These are phyloP conservation scores for Protobothrops mucrosquamatus DNA, from an alignment of 2,113 vertebrate species.

Conservation along the genomic window DNA sequence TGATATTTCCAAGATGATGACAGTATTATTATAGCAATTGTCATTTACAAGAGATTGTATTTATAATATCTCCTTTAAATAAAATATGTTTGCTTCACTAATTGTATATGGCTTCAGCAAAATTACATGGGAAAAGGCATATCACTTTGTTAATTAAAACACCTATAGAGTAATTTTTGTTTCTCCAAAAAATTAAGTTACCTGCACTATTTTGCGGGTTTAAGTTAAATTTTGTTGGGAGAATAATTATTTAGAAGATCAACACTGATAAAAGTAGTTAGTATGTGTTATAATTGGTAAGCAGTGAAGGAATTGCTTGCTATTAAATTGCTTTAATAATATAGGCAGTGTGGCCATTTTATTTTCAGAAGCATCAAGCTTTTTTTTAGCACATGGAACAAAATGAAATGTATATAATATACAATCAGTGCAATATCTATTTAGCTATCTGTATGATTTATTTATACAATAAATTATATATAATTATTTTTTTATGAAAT, in stretches of 20 bases:
- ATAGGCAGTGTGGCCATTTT: conserved; percentile 12
- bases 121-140: neutral
- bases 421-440: neutral
- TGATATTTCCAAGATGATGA: neutral
- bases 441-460: neutral
- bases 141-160: neutral
- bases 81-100: neutral
- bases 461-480: accelerated
- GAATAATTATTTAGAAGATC: conserved; percentile 48
- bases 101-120: neutral
- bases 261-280: conserved; percentile 24
- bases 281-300: conserved; percentile 14
- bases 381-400: conserved; percentile 19
- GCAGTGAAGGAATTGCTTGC: neutral
- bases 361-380: neutral
- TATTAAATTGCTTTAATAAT: conserved; percentile 29
- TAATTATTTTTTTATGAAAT: conserved; percentile 6
- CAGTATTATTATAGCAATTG: conserved; percentile 4
- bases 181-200: conserved; percentile 37
- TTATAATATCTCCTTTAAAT: neutral
- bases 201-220: conserved; percentile 32
- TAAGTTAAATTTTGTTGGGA: conserved; percentile 46
- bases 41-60: neutral
- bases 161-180: conserved; percentile 27
- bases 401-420: conserved; percentile 29